Evolutionary conservation across 2,113 vertebrate genomes (phyloP).

Genomic region (Microcebus ravelobensis): DNA sequence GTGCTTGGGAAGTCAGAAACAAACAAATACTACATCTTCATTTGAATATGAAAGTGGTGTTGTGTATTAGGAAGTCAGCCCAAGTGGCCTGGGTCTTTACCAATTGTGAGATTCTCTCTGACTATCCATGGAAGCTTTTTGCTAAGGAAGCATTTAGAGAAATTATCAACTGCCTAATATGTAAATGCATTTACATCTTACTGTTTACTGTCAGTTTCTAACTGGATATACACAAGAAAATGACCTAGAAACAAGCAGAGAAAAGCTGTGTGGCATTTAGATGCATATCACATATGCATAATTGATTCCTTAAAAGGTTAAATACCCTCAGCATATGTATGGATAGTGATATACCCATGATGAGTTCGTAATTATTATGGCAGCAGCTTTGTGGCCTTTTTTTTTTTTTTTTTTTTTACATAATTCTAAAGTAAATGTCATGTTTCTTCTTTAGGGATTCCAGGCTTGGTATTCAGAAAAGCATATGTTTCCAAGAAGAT

Average conservation of each 20-base stretch:
- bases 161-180: neutral
- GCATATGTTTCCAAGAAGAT: slow-evolving; percentile 53
- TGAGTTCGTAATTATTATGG: neutral
- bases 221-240: neutral
- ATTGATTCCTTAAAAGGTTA: slow-evolving; percentile 72
- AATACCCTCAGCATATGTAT: slow-evolving; percentile 31
- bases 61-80: neutral
- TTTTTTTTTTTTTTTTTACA: slow-evolving; percentile 39
- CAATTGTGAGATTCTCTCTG: neutral
- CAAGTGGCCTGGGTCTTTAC: neutral
- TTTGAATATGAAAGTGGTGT: neutral
- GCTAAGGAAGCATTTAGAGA: neutral
- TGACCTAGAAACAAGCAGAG: slow-evolving; percentile 42
- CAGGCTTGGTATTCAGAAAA: slow-evolving; percentile 43
- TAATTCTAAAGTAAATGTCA: slow-evolving; percentile 74
- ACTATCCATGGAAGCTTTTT: neutral
- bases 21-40: neutral
- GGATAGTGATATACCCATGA: neutral
- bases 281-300: slow-evolving; percentile 45
- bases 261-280: slow-evolving; percentile 42
- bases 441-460: slow-evolving; percentile 64
- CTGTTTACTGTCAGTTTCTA: slow-evolving; percentile 23
- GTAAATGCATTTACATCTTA: slow-evolving; percentile 3
- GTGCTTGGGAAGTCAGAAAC: neutral
- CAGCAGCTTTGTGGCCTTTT: neutral